Conservation (phyloP, 2,113 vertebrate species). For the Gila orcuttii region DNA sequence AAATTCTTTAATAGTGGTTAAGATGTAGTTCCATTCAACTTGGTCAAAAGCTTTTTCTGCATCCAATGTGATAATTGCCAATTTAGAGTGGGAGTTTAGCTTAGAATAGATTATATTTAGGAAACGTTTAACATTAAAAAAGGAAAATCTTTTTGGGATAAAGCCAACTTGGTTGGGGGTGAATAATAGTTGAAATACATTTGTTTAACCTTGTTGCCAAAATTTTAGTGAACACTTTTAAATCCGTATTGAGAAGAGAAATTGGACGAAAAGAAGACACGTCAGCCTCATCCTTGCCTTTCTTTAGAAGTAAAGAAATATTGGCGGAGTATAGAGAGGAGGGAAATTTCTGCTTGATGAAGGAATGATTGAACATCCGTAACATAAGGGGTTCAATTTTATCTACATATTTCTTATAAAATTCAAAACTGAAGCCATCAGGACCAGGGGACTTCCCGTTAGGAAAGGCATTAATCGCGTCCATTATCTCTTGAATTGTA, state of each 20-base stretch:
- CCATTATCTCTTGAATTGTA: conserved; percentile 1
- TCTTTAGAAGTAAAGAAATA: conserved; percentile 18
- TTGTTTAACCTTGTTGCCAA: background rate
- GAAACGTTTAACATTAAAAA: background rate
- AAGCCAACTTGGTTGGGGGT: background rate
- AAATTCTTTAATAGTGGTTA: conserved; percentile 11
- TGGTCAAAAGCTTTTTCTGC: conserved; percentile 2
- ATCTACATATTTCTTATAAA: background rate
- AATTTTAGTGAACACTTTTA: background rate
- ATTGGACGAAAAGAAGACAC: background rate
- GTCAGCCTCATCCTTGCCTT: background rate
- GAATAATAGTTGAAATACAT: background rate
- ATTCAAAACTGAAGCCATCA: background rate
- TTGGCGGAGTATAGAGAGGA: background rate
- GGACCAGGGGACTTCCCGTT: background rate
- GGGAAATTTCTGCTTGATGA: background rate
- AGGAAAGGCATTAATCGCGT: background rate
- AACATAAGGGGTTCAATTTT: background rate
- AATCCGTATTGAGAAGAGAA: background rate
- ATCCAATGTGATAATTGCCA: background rate
- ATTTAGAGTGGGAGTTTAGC: background rate
- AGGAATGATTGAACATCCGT: background rate
- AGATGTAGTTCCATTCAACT: background rate
- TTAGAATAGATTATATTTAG: too few relatives aligned
- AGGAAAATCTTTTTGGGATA: background rate